Percentiles rank a stretch among this genome's conserved stretches.
phyloP scores from a whole-genome alignment of 2,888 invertebrate genomes.

The Phengaris arion region DNA sequence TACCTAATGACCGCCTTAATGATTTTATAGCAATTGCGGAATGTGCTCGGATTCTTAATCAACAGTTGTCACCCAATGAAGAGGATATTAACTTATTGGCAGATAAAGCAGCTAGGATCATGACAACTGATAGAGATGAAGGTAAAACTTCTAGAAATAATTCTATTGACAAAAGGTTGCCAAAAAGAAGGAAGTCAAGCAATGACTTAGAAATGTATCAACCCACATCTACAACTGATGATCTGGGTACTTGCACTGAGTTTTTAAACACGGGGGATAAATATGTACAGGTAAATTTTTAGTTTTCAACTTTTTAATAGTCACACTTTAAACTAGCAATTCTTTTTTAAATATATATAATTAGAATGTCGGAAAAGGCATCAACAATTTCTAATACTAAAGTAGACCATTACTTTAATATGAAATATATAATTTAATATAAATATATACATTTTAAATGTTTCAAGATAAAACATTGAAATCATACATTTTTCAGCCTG shows the following conservation, averaged over 20 bases:
- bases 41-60: constrained; percentile 57
- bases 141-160: constrained; percentile 48
- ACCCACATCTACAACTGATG: constrained; percentile 71
- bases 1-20: constrained; percentile 70
- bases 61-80: constrained; percentile 56
- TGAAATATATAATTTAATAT: too few relatives aligned
- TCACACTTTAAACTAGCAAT: too few relatives aligned
- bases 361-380: too few relatives aligned
- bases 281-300: constrained; percentile 63
- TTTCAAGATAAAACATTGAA: background rate
- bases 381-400: too few relatives aligned
- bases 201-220: constrained; percentile 73
- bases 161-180: constrained; percentile 56
- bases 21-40: constrained; percentile 70
- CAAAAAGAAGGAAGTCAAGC: constrained; percentile 64
- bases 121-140: constrained; percentile 65
- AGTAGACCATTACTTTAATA: too few relatives aligned
- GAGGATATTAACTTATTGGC: constrained; percentile 68
- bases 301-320: background rate
- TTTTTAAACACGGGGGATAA: constrained; percentile 62
- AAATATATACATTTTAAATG: background rate
- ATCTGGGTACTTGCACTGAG: constrained; percentile 61
- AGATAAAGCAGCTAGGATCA: constrained; percentile 69
- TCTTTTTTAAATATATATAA: too few relatives aligned
- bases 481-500: constrained; percentile 53